Conservation (phyloP, 2,113 vertebrate genomes). For the Genyomyrus donnyi region DNA sequence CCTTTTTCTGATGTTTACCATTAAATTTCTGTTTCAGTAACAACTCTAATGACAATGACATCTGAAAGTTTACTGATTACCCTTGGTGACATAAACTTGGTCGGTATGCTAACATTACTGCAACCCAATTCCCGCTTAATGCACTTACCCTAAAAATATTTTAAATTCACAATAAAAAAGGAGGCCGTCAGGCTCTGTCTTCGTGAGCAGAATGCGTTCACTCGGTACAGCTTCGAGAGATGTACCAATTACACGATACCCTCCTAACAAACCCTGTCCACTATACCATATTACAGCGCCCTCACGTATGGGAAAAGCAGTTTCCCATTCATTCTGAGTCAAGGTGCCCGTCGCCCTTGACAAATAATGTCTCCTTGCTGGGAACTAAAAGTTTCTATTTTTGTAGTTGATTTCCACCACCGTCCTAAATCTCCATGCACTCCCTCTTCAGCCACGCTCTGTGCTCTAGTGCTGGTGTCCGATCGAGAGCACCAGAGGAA, state of each 20-base stretch:
- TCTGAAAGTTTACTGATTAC: neutral
- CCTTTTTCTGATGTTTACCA: neutral
- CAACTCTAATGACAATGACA: neutral
- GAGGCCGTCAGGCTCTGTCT: neutral
- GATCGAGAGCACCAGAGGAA: conserved; percentile 86
- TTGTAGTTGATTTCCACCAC: conserved; percentile 7
- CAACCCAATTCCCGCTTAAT: conserved; percentile 7
- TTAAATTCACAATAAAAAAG: conserved; percentile 4
- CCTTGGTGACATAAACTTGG: neutral
- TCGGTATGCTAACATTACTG: neutral
- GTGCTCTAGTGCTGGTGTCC: conserved; percentile 88
- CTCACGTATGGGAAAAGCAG: neutral
- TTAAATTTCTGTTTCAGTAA: neutral
- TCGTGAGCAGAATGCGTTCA: neutral
- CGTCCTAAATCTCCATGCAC: neutral
- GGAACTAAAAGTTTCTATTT: conserved; percentile 15
- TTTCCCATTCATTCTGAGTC: neutral
- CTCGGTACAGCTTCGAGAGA: neutral
- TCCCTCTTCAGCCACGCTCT: neutral
- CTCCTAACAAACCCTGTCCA: neutral
- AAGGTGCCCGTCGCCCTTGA: neutral
- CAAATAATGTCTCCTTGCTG: neutral
- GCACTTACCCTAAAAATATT: neutral
- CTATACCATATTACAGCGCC: neutral
- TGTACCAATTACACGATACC: neutral